Base-by-base conservation (phyloP, 2,888 invertebrate species). In the Tenthredo amoena region DNA sequence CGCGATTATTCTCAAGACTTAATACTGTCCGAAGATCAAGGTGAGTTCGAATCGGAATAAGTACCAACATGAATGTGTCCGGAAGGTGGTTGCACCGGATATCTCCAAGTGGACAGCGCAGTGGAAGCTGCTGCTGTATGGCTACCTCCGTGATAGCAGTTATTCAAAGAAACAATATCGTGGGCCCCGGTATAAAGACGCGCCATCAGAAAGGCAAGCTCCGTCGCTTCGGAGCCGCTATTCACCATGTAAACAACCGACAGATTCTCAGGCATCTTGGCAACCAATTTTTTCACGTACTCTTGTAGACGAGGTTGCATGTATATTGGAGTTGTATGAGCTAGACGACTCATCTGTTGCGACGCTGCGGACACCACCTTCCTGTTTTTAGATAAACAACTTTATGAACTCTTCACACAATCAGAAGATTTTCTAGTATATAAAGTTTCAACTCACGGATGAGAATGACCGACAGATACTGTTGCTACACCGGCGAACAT, bases 141-240 rank as follows among this genome's bases (percentile, higher is more conserved):
- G 58, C 98, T 98, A 94, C 97, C 97, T 7, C 99, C 99, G 91
- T 99, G 99, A 93, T 99, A 99, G 87, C 96, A 96, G 94, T 98
- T 98, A 90, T 97, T 96, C 83, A 99, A 94, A 0, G 98, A 97
- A 50, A 99, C 94, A 26, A 99, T 95, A 89, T 99, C 98, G 90
- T 96, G 96, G 90, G 97, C 96, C 0, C 97, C 96, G 0, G 99
- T 99, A 92, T 98, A 96, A 0, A 97, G 93, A 89, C 99, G 96
- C 0, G 99, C 97, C 93, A 99, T 95, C 47, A 98, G 92, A 88
- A 98, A 95, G 0, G 99, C 99, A 86, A 99, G 94, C 92, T 99
- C 99, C 91, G 99, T 99, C 0, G 99, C 99, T 94, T 99, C 99
- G 6, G 98, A 98, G 0, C 99, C 99, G 90, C 99, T 99, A 94